Percentiles rank a stretch among this genome's conserved stretches.
phyloP scores from a whole-genome alignment of 2,888 invertebrate genomes.

The Coecobrya sp. region DNA sequence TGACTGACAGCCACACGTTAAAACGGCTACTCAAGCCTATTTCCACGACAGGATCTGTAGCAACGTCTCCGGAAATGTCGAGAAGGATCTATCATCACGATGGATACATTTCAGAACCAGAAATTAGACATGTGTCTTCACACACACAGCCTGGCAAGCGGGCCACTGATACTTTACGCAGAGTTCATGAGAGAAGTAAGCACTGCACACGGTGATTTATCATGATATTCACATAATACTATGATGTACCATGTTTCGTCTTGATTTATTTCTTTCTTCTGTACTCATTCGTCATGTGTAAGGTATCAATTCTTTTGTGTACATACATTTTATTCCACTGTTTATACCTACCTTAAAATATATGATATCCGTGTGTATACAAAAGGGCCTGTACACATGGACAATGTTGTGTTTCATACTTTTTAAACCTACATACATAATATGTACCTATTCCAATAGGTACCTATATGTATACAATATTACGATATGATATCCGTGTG shows the following conservation, averaged over 20 bases:
- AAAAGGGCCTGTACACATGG: neutral
- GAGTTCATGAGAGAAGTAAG: constrained; percentile 86
- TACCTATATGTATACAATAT: no score
- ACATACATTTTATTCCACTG: neutral
- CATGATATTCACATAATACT: neutral
- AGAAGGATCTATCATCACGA: constrained; percentile 90
- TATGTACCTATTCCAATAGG: neutral
- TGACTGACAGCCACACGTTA: constrained; percentile 94
- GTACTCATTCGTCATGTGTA: constrained; percentile 52
- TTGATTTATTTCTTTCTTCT: constrained; percentile 56
- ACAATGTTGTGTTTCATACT: neutral
- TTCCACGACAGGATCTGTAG: constrained; percentile 89
- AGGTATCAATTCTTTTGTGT: constrained; percentile 19
- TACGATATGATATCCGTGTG: neutral
- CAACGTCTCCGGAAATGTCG: constrained; percentile 96
- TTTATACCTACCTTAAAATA: no score
- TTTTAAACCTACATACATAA: neutral
- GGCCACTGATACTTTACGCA: constrained; percentile 85
- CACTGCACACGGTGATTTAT: constrained; percentile 64
- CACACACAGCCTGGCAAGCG: constrained; percentile 90
- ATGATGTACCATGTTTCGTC: constrained; percentile 3
- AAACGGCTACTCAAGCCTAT: constrained; percentile 98
- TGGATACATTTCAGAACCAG: constrained; percentile 87
- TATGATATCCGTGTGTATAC: neutral
- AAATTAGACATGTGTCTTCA: constrained; percentile 88